A percentile compares a stretch with the other conserved stretches of the same genome.
Evolutionary conservation across 2,888 invertebrate species (phyloP).

Genomic region (Cheilosia scutellata): DNA sequence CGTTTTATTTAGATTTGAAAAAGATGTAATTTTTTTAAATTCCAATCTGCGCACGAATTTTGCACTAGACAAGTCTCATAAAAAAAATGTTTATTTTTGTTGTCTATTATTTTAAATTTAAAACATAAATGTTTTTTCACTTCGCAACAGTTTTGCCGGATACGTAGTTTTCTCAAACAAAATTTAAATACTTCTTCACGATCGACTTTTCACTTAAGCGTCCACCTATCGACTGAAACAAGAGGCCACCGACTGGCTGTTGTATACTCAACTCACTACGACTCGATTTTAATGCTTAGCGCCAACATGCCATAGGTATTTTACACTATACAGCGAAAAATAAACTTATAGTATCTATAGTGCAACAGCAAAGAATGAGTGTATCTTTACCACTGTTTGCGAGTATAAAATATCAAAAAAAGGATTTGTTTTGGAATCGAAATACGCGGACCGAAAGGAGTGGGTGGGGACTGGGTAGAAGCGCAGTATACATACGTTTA

Average conservation of each 20-base stretch:
- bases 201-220: slow-evolving; percentile 67
- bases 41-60: slow-evolving; percentile 52
- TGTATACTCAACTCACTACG: slow-evolving; percentile 27
- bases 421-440: slow-evolving; percentile 38
- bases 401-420: not conserved
- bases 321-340: slow-evolving; percentile 12
- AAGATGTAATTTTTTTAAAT: slow-evolving; percentile 46
- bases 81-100: slow-evolving; percentile 18
- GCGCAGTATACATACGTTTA: too few species aligned
- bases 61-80: slow-evolving; percentile 20
- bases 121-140: not conserved
- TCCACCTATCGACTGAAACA: slow-evolving; percentile 70
- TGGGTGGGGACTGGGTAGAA: slow-evolving; percentile 16
- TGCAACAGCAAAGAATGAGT: slow-evolving; percentile 29
- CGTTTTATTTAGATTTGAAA: slow-evolving; percentile 28
- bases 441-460: slow-evolving; percentile 21
- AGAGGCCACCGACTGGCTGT: slow-evolving; percentile 60
- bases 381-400: not conserved
- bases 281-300: slow-evolving; percentile 69
- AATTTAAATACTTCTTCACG: slow-evolving; percentile 12
- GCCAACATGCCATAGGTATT: slow-evolving; percentile 38
- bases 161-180: slow-evolving; percentile 20
- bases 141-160: slow-evolving; percentile 3
- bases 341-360: not conserved
- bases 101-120: slow-evolving; percentile 10